phyloP scores from a whole-genome alignment of 2,113 vertebrate species.

The Athene cunicularia region DNA sequence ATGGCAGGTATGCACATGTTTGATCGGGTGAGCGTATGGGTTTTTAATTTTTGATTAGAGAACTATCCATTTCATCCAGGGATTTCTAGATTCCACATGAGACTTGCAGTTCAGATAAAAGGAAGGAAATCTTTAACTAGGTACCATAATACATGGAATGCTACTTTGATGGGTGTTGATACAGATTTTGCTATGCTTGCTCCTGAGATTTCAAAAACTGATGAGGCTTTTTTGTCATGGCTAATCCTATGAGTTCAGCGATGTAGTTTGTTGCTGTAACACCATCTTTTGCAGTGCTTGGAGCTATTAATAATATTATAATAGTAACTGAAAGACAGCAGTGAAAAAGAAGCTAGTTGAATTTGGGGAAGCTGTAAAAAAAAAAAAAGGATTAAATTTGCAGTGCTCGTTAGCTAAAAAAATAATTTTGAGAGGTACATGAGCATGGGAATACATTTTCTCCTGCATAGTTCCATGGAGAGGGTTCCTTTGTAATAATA shows the following conservation, averaged over 20 bases:
- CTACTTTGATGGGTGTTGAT: not conserved
- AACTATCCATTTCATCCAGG: not conserved
- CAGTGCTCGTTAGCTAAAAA: not conserved
- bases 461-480: not conserved
- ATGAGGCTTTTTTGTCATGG: not conserved
- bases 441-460: not conserved
- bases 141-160: not conserved
- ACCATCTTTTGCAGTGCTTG: not conserved
- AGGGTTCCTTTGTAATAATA: not conserved
- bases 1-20: constrained; percentile 84
- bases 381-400: not conserved
- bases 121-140: not conserved
- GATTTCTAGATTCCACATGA: not conserved
- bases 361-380: not conserved
- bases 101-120: not conserved
- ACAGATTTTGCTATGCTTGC: not conserved
- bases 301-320: not conserved
- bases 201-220: not conserved
- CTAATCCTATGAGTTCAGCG: not conserved
- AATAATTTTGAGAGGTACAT: not conserved
- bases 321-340: not conserved
- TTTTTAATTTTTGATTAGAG: not conserved
- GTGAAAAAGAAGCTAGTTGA: not conserved
- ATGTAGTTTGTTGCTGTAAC: not conserved
- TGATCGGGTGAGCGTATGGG: not conserved